Percentiles rank a stretch among this genome's conserved stretches.
These are phyloP conservation scores for Bombus breviceps DNA, from an alignment of 1,140 invertebrate genomes.

Conservation along the genomic window DNA sequence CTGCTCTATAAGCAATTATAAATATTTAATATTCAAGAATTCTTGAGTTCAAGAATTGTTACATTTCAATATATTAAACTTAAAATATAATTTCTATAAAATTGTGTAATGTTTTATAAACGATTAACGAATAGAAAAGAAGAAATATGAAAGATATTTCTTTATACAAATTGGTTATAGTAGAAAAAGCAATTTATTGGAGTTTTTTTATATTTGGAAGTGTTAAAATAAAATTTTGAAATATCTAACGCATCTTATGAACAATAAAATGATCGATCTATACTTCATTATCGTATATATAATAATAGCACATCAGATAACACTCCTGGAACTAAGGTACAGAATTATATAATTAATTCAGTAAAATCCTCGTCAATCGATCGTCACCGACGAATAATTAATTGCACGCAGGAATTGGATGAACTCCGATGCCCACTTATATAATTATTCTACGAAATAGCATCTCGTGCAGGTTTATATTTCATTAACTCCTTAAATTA, in stretches of 20 bases:
- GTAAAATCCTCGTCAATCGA: constrained; percentile 39
- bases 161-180: no score
- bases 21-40: no score
- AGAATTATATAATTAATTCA: constrained; percentile 47
- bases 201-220: no score
- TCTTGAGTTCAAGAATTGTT: no score
- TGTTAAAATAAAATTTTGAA: not conserved
- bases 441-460: constrained; percentile 20
- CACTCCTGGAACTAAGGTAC: constrained; percentile 17
- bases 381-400: constrained; percentile 54
- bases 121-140: no score
- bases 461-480: not conserved
- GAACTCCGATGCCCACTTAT: constrained; percentile 36
- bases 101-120: no score
- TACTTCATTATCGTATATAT: not conserved
- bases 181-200: no score
- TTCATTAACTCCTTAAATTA: constrained; percentile 8
- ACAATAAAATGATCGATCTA: not conserved
- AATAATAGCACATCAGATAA: not conserved
- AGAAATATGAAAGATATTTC: no score
- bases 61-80: no score
- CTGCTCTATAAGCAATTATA: no score
- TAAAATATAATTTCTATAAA: no score
- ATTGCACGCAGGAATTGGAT: constrained; percentile 30
- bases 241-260: not conserved